These are phyloP conservation scores for Hyphantria cunea DNA, from an alignment of 1,140 invertebrate species.

Conservation along the genomic window DNA sequence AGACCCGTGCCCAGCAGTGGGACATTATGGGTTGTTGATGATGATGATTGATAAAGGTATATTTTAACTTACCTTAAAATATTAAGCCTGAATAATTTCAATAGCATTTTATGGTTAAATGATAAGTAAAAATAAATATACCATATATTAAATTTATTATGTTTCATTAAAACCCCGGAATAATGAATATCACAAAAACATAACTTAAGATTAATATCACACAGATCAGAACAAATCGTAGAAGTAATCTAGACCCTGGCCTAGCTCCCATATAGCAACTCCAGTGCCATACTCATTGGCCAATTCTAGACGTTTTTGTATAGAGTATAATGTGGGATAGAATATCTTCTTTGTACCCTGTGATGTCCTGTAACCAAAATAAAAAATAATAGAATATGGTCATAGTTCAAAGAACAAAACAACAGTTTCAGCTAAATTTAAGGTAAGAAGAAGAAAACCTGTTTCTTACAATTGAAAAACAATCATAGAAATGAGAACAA, in stretches of 20 bases:
- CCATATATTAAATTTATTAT: slow-evolving; percentile 14
- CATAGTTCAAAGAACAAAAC: neutral
- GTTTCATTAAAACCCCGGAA: slow-evolving; percentile 15
- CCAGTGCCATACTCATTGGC: slow-evolving; percentile 91
- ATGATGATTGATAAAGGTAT: no score
- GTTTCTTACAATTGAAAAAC: no score
- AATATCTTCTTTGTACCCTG: slow-evolving; percentile 89
- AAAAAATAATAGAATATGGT: no score
- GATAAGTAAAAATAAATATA: slow-evolving; percentile 21
- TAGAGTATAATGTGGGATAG: slow-evolving; percentile 94
- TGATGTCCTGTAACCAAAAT: slow-evolving; percentile 82
- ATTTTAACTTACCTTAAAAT: neutral
- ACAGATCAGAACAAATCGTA: slow-evolving; percentile 92
- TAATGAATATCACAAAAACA: slow-evolving; percentile 22
- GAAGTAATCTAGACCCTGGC: slow-evolving; percentile 97
- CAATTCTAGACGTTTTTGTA: slow-evolving; percentile 90
- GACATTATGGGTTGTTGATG: no score
- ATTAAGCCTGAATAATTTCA: slow-evolving; percentile 33
- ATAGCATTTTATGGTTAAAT: slow-evolving; percentile 25
- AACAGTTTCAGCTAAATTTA: no score
- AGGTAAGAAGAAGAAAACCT: no score
- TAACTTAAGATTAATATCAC: slow-evolving; percentile 63
- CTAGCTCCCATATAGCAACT: slow-evolving; percentile 96
- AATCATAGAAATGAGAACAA: no score
- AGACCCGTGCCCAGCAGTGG: no score